A percentile compares a stretch with the other conserved stretches of the same genome.
Evolutionary conservation across 1,140 invertebrate species (phyloP).

Genomic region (Ladona fulva): DNA sequence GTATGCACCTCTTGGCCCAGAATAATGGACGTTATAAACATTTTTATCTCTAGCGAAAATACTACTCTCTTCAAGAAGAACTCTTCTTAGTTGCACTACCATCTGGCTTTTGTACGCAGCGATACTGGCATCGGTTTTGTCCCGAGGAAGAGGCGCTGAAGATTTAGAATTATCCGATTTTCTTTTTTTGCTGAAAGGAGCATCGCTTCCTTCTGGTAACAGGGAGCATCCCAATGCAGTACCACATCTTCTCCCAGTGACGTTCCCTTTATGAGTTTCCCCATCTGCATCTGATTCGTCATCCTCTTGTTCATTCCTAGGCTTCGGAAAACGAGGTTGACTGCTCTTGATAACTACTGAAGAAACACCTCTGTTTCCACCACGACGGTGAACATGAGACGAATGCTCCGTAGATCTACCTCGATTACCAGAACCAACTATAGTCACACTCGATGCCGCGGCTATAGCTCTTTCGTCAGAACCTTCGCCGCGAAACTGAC

Average conservation of each 20-base stretch:
- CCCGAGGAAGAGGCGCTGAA: constrained; percentile 14
- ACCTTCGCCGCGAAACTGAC: constrained; percentile 4
- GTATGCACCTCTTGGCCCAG: constrained; percentile 34
- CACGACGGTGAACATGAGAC: neutral
- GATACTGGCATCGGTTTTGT: constrained; percentile 31
- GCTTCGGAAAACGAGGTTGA: constrained; percentile 47
- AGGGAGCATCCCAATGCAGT: neutral
- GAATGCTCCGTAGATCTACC: neutral
- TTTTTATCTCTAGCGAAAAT: constrained; percentile 43
- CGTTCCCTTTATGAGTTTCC: neutral
- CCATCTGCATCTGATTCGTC: neutral
- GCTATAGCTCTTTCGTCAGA: neutral
- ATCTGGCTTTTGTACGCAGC: constrained; percentile 44
- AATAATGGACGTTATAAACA: constrained; percentile 48
- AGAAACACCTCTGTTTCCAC: neutral
- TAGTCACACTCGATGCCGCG: neutral
- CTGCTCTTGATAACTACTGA: constrained; percentile 31
- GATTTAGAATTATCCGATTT: constrained; percentile 35
- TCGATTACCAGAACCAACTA: neutral
- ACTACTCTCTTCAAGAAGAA: constrained; percentile 49
- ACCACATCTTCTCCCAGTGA: neutral
- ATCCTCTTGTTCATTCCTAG: constrained; percentile 21
- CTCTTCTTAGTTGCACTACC: constrained; percentile 46
- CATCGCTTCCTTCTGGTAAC: constrained; percentile 35
- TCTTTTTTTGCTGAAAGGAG: constrained; percentile 40